A percentile compares a stretch with the other conserved stretches of the same genome.
phyloP scores from a whole-genome alignment of 2,797 vertebrate genomes.

The Allobates femoralis region DNA sequence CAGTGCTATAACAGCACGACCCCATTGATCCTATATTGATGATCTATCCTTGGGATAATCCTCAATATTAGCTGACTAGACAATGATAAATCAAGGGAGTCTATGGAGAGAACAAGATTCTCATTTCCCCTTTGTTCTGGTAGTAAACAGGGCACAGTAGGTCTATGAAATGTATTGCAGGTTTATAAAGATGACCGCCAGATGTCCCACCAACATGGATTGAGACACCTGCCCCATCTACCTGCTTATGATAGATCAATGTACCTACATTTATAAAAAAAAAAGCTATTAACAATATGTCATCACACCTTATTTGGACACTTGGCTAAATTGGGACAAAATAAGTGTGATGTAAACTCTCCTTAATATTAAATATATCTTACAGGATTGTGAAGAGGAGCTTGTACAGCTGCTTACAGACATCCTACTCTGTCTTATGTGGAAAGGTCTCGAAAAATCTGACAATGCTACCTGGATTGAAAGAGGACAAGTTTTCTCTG shows the following conservation, averaged over 20 bases:
- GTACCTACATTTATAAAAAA: not conserved
- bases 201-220: too few species aligned
- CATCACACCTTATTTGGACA: not conserved
- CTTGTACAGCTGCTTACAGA: constrained; percentile 86
- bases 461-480: constrained; percentile 91
- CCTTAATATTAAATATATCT: constrained; percentile 6
- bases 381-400: constrained; percentile 88
- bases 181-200: too few species aligned
- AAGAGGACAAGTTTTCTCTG: constrained; percentile 94
- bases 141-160: not conserved
- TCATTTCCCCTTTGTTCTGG: too few species aligned
- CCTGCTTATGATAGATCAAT: too few species aligned
- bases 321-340: not conserved
- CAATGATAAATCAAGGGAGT: too few species aligned
- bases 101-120: too few species aligned
- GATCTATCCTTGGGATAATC: too few species aligned
- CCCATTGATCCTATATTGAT: too few species aligned
- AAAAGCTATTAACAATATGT: not conserved
- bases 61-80: too few species aligned
- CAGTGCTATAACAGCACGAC: too few species aligned
- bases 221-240: too few species aligned
- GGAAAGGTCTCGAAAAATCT: constrained; percentile 92
- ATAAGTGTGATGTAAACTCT: not conserved
- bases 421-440: constrained; percentile 89
- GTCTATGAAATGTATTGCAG: not conserved